Evolutionary conservation across 2,888 invertebrate species (phyloP), one percentile per base, ranked within the genome.

Genomic region (Falcaria lacertinaria): DNA sequence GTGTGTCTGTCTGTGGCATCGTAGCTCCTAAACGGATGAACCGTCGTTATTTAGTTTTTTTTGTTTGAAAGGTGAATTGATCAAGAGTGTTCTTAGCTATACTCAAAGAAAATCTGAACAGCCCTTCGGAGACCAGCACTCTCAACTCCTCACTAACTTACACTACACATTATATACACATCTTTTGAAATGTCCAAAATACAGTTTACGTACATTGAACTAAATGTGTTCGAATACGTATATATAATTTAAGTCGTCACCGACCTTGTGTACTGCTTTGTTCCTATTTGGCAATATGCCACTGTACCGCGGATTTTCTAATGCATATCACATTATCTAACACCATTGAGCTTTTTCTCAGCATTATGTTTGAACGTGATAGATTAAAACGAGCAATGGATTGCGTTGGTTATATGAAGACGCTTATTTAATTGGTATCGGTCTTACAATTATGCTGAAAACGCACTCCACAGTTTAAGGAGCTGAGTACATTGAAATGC

Each of bases 281-380:
- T 77, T 80, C 77, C 74, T 76, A 71, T 74, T 79, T 82, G 82
- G 81, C 78, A 60, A 47, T 37, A 33, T 62, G 82, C 82, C 82
- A 81, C 28, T 54, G 33, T 33, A 42, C 37, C 35, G 28, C 37
- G 41, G 43, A 44, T 44, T n/a, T 38, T 39, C 38, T 48, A 47
- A 42, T 14, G 7, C 14, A 36, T 42, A 47, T 44, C 41, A 48
- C 39, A 34, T 16, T 33, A 15, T n/a, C 5, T 1, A 2, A 0
- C 1, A 48, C 46, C 54, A 68, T 54, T 52, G 48, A 52, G 36
- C n/a, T n/a, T n/a, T n/a, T n/a, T 36, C 14, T 39, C 15, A 13
- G 11, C 8, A 52, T 22, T 28, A 28, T 5, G 2, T 42, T 15
- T 2, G 0, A 7, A 25, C 14, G 1, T 15, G 11, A 6, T 5